phyloP scores from a whole-genome alignment of 2,888 invertebrate genomes.

The Tetragonula carbonaria region DNA sequence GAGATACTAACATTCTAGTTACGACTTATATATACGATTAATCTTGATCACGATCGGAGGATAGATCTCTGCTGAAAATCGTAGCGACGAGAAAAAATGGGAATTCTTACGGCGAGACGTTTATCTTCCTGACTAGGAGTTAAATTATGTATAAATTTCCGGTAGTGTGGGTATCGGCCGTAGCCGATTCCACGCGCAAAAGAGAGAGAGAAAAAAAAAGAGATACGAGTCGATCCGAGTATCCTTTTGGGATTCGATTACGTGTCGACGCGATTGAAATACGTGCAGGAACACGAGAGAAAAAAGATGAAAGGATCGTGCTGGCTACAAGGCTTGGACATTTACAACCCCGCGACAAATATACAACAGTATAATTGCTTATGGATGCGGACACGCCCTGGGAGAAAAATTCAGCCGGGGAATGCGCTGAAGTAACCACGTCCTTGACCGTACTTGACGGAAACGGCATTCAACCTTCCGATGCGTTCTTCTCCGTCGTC shows the following conservation, averaged over 20 bases:
- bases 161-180: background rate
- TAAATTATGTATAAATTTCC: conserved; percentile 59
- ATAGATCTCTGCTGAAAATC: conserved; percentile 15
- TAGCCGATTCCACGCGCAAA: background rate
- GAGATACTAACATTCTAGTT: too few species aligned
- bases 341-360: conserved; percentile 47
- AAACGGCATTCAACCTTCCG: conserved; percentile 51
- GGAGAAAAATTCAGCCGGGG: conserved; percentile 62
- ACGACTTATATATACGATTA: too few species aligned
- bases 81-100: conserved; percentile 27
- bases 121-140: background rate
- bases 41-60: conserved; percentile 15
- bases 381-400: conserved; percentile 66
- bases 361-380: conserved; percentile 58
- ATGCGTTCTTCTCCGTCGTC: conserved; percentile 43
- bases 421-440: conserved; percentile 61
- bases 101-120: conserved; percentile 31
- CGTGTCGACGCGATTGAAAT: background rate
- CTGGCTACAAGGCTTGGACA: background rate
- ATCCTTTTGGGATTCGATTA: conserved; percentile 43
- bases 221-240: background rate
- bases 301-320: conserved; percentile 6
- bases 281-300: background rate
- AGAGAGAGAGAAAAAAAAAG: background rate
- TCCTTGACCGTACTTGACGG: conserved; percentile 69